Percentiles rank a stretch among this genome's conserved stretches.
Evolutionary conservation across 2,888 invertebrate species (phyloP).

Genomic region (Schrankia costaestrigalis): DNA sequence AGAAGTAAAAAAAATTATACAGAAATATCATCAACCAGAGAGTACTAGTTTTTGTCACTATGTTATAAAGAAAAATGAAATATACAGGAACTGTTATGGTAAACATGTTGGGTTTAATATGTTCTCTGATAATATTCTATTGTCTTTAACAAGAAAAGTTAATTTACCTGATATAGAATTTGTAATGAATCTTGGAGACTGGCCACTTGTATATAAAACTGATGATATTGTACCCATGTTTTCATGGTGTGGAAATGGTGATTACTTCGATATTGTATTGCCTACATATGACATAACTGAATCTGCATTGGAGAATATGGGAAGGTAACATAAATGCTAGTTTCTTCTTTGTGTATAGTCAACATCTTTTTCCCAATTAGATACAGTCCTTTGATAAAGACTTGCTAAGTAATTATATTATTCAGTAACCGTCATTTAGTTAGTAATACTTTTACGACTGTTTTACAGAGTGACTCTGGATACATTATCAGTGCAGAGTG

Average conservation of each 20-base stretch:
- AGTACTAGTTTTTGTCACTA: conserved; percentile 95
- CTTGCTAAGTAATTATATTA: too few species aligned
- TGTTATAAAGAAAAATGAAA: conserved; percentile 88
- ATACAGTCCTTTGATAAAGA: too few species aligned
- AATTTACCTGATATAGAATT: conserved; percentile 92
- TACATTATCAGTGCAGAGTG: conserved; percentile 93
- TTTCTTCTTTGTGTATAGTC: too few species aligned
- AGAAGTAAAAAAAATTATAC: conserved; percentile 82
- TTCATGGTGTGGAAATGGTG: conserved; percentile 97
- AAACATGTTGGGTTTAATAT: conserved; percentile 97
- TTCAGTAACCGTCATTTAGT: too few species aligned
- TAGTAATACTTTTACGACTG: too few species aligned
- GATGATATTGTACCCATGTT: conserved; percentile 88
- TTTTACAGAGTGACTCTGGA: conserved; percentile 89
- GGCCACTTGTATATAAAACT: conserved; percentile 88
- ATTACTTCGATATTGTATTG: conserved; percentile 92
- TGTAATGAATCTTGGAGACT: conserved; percentile 96
- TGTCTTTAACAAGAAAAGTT: conserved; percentile 90
- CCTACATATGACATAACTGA: conserved; percentile 98
- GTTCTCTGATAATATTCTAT: conserved; percentile 93
- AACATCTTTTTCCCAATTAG: too few species aligned
- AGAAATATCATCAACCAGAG: conserved; percentile 88
- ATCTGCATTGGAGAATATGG: conserved; percentile 95
- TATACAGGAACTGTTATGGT: conserved; percentile 94
- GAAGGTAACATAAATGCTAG: conserved; percentile 80